A percentile compares a stretch with the other conserved stretches of the same genome.
These are phyloP conservation scores for Papio anubis DNA, from an alignment of 2,113 vertebrate genomes.

Conservation along the genomic window DNA sequence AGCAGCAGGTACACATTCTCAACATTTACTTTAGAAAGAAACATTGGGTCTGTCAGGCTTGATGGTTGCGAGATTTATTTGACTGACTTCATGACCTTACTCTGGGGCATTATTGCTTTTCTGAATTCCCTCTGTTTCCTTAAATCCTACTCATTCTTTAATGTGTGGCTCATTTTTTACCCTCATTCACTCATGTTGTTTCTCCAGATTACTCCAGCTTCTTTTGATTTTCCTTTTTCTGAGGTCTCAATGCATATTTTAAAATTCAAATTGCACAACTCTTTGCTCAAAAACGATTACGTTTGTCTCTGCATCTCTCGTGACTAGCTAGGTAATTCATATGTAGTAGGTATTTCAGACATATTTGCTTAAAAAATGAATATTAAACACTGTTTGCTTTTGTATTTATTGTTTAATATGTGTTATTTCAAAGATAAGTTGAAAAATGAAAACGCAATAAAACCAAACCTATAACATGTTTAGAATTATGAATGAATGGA, in stretches of 20 bases:
- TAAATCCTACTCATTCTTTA: neutral
- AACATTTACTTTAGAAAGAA: slow-evolving; percentile 42
- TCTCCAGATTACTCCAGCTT: neutral
- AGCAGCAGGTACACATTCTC: neutral
- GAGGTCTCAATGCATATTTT: neutral
- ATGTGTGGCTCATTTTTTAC: neutral
- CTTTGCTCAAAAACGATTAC: neutral
- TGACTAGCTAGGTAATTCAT: neutral
- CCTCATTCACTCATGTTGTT: neutral
- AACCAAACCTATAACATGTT: neutral
- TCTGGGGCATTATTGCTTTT: neutral
- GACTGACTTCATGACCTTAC: slow-evolving; percentile 27
- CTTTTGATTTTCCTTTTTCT: neutral
- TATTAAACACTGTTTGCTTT: neutral
- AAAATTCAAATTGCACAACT: neutral
- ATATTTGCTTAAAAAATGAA: neutral
- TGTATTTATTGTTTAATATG: neutral
- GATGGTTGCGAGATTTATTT: slow-evolving; percentile 8
- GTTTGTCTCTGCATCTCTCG: neutral
- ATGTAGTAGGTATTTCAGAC: neutral
- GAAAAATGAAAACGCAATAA: neutral
- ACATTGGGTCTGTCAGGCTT: neutral
- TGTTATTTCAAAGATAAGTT: neutral
- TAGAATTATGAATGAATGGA: neutral
- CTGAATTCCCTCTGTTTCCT: neutral